Conservation (phyloP, 2,888 invertebrate genomes). For the Anthophora plumipes region DNA sequence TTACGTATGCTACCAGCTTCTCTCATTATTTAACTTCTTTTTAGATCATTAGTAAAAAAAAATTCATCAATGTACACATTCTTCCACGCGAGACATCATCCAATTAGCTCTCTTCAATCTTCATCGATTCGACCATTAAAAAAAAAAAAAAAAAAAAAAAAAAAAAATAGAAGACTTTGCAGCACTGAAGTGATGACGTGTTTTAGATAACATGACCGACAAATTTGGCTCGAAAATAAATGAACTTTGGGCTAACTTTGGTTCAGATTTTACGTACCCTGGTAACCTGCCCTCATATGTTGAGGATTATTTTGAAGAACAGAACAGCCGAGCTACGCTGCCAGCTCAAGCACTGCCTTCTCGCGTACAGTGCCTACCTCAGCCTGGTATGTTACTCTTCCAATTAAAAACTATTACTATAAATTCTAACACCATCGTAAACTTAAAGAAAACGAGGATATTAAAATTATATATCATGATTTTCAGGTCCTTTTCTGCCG, state of each 20-base stretch:
- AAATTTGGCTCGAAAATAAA: constrained; percentile 90
- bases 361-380: constrained; percentile 90
- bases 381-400: constrained; percentile 88
- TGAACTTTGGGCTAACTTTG: constrained; percentile 89
- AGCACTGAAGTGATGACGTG: constrained; percentile 72
- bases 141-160: not conserved
- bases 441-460: not conserved
- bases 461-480: not conserved
- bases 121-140: constrained; percentile 16
- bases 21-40: not conserved
- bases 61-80: not conserved
- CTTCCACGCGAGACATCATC: constrained; percentile 4
- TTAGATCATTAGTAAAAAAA: not conserved
- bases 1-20: not conserved
- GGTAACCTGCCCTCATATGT: constrained; percentile 89
- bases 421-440: not conserved
- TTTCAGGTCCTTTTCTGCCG: constrained; percentile 95
- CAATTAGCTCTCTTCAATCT: not conserved
- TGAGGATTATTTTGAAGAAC: constrained; percentile 90
- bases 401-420: not conserved
- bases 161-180: constrained; percentile 49
- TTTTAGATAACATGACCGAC: constrained; percentile 89
- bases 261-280: constrained; percentile 89
- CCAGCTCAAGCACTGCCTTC: constrained; percentile 67
- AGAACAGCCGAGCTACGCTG: constrained; percentile 83